Percentiles rank a stretch among this genome's conserved stretches.
Conservation (phyloP, 2,113 vertebrate species). For the Dipodomys ordii region DNA sequence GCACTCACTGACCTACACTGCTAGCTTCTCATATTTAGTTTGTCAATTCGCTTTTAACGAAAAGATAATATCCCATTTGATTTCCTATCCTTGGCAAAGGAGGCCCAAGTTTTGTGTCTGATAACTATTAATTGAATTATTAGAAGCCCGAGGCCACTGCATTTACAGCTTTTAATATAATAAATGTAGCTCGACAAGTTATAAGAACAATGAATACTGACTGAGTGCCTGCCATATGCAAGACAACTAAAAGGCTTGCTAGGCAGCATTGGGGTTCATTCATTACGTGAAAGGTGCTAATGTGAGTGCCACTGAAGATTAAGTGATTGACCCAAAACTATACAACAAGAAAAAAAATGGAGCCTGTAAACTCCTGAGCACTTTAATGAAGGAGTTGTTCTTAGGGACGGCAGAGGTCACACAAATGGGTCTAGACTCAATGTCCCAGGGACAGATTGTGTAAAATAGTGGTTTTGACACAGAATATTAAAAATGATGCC, state of each 20-base stretch:
- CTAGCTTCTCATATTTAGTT: not conserved
- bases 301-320: not conserved
- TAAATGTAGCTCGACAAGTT: not conserved
- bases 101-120: not conserved
- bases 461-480: not conserved
- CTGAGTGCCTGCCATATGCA: not conserved
- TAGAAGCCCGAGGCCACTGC: not conserved
- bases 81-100: not conserved
- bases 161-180: not conserved
- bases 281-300: not conserved
- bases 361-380: not conserved
- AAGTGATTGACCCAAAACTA: not conserved
- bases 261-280: not conserved
- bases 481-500: not conserved
- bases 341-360: not conserved
- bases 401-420: not conserved
- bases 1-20: not conserved
- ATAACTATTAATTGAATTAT: constrained; percentile 16
- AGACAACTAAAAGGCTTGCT: not conserved
- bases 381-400: not conserved
- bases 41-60: not conserved
- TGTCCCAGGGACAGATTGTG: not conserved
- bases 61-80: not conserved
- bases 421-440: too few species aligned
- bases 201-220: not conserved